phyloP scores from a whole-genome alignment of 30 jellyfish, hydroid and myxozoan genomes.

The Clytia hemisphaerica region DNA sequence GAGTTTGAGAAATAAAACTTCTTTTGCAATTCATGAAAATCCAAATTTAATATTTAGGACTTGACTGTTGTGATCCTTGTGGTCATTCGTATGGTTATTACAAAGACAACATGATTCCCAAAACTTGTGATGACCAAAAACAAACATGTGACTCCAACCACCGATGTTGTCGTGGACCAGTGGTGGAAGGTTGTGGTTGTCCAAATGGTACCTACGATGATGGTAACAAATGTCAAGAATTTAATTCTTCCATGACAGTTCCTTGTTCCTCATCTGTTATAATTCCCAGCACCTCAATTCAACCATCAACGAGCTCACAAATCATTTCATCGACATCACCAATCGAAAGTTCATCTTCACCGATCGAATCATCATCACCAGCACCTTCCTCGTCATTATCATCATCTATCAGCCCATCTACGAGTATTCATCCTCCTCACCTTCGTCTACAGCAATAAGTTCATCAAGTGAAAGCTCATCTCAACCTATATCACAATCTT shows the following conservation, averaged over 20 bases:
- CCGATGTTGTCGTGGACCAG: conserved; percentile 91
- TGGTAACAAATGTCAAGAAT: conserved; percentile 63
- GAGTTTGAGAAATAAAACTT: too few relatives aligned
- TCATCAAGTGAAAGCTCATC: too few relatives aligned
- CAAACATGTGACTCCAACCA: conserved; percentile 38
- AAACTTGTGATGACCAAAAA: conserved; percentile 40
- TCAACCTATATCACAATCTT: too few relatives aligned
- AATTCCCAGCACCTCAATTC: conserved; percentile 27
- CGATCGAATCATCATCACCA: background rate
- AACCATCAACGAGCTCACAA: conserved; percentile 20
- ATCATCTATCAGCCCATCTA: background rate
- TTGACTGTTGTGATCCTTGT: conserved; percentile 94
- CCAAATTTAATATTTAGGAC: conserved; percentile 27
- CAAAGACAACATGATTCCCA: conserved; percentile 69
- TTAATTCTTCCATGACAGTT: background rate
- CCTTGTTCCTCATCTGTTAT: conserved; percentile 39
- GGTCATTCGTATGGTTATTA: conserved; percentile 84
- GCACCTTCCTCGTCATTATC: background rate
- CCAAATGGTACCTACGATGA: conserved; percentile 84
- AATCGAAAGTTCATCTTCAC: background rate
- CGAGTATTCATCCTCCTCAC: background rate
- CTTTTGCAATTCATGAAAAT: background rate
- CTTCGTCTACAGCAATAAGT: too few relatives aligned
- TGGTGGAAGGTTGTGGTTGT: conserved; percentile 96
- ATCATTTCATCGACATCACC: conserved; percentile 4